Evolutionary conservation across 2,888 invertebrate species (phyloP), one percentile per base, ranked within the genome.

Genomic region (Graphium colonna): DNA sequence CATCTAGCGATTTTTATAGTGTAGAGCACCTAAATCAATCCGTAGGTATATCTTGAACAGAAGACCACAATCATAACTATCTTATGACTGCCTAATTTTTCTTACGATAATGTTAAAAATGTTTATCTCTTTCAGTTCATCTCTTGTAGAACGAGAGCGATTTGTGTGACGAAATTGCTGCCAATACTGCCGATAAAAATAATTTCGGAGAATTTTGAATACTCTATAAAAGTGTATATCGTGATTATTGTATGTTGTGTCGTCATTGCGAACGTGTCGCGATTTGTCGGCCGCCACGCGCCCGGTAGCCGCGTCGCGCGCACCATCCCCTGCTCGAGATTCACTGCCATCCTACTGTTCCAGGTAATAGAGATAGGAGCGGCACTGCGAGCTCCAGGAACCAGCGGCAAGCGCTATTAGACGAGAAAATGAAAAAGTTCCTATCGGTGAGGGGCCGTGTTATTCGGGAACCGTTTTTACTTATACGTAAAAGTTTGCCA

Each of bases 391-490:
- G 92, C 79, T 94, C 94, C 85, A 92, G 92, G 83, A 92, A 93
- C 87, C 95, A 94, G 92, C 94, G 94, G 75, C 95, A 95, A 84
- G 95, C 95, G 88, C 94, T 96, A 87, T 93, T 96, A 91, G 95
- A 96, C 87, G 95, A 96, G 91, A 96, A 96, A 93, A 96, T 96
- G 91, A 95, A 96, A 94, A 96, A 95, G 88, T 97, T 96, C 90
- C 91, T 96, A 91, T 96, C 96, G 95, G 97, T 97, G 95, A 92
- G 92, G 84, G 77, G 79, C 74, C 77, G 78, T 73, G 65, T 74
- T 77, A 75, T 71, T 69, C 70, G 71, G 73, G 79, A 79, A 75
- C 70, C 62, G 66, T 67, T 21, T 66, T 75, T 79, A 81, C 80
- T 80, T 82, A 82, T 85, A 41, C 18, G 17, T 50, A 49, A 79